Conservation (phyloP, 1,140 invertebrate genomes). For the Trigoniulus corallinus region DNA sequence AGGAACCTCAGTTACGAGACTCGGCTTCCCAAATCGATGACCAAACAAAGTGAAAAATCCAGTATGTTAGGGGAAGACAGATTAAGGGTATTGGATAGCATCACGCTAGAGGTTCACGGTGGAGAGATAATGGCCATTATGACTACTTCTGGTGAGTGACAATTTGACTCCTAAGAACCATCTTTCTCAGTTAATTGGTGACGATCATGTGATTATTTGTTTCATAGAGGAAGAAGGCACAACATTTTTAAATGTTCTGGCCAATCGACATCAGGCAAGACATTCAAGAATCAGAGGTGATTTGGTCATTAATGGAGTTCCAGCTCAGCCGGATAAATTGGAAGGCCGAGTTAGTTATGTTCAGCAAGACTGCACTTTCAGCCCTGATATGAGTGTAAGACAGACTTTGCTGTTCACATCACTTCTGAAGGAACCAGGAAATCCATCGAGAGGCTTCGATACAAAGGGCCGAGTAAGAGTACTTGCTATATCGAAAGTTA, state of each 20-base stretch:
- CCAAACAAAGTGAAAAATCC: constrained; percentile 17
- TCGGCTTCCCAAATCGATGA: constrained; percentile 22
- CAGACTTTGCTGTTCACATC: constrained; percentile 67
- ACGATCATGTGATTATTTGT: constrained; percentile 8
- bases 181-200: background rate
- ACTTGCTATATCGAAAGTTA: background rate
- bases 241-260: constrained; percentile 59
- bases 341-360: constrained; percentile 43
- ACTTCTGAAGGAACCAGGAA: constrained; percentile 38
- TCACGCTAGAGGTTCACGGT: constrained; percentile 66
- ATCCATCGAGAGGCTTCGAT: constrained; percentile 32
- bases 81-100: constrained; percentile 39
- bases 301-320: constrained; percentile 70
- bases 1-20: constrained; percentile 31
- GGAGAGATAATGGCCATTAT: constrained; percentile 79
- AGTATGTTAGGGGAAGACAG: constrained; percentile 16
- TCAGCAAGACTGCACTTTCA: constrained; percentile 37
- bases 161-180: background rate
- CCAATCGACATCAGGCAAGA: constrained; percentile 37
- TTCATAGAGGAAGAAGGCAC: constrained; percentile 49
- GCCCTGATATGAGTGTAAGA: constrained; percentile 55
- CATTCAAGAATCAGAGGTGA: constrained; percentile 46
- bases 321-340: constrained; percentile 47
- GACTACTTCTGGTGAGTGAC: constrained; percentile 44
- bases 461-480: constrained; percentile 38